Percentiles rank a stretch among this genome's conserved stretches.
Conservation (phyloP, 1,140 invertebrate species). For the Camponotus floridanus region DNA sequence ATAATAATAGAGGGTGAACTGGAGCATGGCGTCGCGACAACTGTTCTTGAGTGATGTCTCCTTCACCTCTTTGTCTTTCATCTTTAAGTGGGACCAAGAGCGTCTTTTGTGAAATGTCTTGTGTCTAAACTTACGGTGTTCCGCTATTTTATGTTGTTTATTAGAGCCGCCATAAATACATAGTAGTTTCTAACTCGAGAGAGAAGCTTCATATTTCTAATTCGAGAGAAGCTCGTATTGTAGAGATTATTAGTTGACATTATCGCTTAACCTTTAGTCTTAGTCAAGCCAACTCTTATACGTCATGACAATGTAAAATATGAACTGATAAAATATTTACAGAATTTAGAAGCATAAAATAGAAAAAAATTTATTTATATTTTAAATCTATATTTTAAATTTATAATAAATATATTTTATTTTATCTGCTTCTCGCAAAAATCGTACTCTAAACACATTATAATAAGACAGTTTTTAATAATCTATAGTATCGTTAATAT, state of each 20-base stretch:
- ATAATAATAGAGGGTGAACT: constrained; percentile 67
- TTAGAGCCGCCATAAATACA: background rate
- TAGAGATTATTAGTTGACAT: background rate
- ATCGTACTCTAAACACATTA: background rate
- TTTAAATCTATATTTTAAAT: too few species aligned
- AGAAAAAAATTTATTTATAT: background rate
- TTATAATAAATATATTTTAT: background rate
- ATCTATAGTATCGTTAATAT: constrained; percentile 4
- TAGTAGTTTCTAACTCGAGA: background rate
- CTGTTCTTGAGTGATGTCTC: background rate
- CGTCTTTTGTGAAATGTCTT: constrained; percentile 9
- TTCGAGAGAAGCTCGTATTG: background rate
- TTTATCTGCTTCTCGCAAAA: background rate
- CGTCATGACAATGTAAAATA: background rate
- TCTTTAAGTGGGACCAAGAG: constrained; percentile 4
- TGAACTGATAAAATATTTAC: background rate
- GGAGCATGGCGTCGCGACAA: constrained; percentile 57
- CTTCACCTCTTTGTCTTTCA: constrained; percentile 11
- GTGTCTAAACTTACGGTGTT: constrained; percentile 43
- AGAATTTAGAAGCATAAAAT: background rate
- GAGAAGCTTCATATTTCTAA: background rate
- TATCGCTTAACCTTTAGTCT: background rate
- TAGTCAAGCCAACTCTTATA: background rate
- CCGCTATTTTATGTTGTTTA: constrained; percentile 19
- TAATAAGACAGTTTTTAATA: background rate